Evolutionary conservation across 2,113 vertebrate species (phyloP), one percentile per base, ranked within the genome.

Genomic region (Campylomormyrus tamandua): DNA sequence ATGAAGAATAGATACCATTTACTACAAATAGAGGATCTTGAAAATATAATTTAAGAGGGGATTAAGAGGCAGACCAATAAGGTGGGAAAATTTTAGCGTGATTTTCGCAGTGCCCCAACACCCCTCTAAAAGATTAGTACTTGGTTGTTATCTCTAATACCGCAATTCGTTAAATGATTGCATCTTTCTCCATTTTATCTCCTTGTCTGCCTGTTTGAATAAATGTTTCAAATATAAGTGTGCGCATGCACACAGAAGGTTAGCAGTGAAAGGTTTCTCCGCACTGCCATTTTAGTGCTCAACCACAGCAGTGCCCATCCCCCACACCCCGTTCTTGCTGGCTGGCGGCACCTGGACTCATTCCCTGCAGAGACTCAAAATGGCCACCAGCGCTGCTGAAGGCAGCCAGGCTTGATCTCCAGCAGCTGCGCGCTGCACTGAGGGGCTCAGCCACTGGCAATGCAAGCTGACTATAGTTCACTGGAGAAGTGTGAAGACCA

Each of bases 341-440:
- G 21, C 77, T 53, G 52, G 85, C 52, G n/a, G 89, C n/a, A 52
- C 39, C 50, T 48, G 89, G 50, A 56, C 89, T 89, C 52, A 53
- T 42, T 89, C 80, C 89, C 89, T 84, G 89, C 89, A 84, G 80
- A 80, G 39, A 84, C 80, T 84, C 89, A 89, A 89, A 89, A 89
- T 89, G 89, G 89, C 89, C 80, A 31, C 89, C 77, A 85, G 89
- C 15, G n/a, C 89, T 21, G 49, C 74, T 58, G 52, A 89, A 56
- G 80, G 80, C 89, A 62, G 77, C 52, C 80, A 83, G 89, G 21
- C 80, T 85, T 56, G 77, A 56, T 56, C 24, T 10, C 35, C 31
- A 46, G 89, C 52, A 89, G 89, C 89, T 89, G 50, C 3, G 39
- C 21, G n/a, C 77, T 85, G 52, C 39, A 45, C 31, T 27, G 88